phyloP scores from a whole-genome alignment of 53 echinoderm and acorn worm species.

The Antedon mediterranea region DNA sequence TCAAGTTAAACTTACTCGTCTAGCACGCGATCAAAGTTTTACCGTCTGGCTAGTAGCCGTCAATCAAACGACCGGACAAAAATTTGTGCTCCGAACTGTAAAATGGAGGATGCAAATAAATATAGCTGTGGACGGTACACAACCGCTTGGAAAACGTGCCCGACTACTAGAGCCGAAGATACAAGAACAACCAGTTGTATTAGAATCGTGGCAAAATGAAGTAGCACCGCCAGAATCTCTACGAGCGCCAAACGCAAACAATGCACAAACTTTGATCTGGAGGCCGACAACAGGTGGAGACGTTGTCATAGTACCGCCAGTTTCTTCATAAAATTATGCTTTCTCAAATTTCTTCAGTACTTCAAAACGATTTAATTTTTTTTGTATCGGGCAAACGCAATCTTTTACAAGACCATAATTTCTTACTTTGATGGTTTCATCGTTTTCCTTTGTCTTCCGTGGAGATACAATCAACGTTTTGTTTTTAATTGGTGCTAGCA shows the following conservation, averaged over 20 bases:
- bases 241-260: slow-evolving; percentile 90
- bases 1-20: slow-evolving; percentile 68
- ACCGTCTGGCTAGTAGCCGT: slow-evolving; percentile 93
- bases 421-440: neutral
- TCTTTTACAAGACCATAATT: neutral
- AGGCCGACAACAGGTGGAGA: slow-evolving; percentile 66
- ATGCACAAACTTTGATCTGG: slow-evolving; percentile 96
- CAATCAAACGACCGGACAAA: slow-evolving; percentile 87
- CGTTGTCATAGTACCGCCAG: slow-evolving; percentile 88
- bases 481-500: neutral
- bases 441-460: neutral
- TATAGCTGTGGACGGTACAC: slow-evolving; percentile 70
- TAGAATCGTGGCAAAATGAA: slow-evolving; percentile 76
- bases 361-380: neutral
- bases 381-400: neutral
- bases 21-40: slow-evolving; percentile 94
- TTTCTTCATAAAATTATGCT: neutral
- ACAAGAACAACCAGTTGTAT: slow-evolving; percentile 77
- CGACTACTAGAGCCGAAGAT: slow-evolving; percentile 72
- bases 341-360: neutral
- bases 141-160: slow-evolving; percentile 71
- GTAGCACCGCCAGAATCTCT: slow-evolving; percentile 79
- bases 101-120: slow-evolving; percentile 97
- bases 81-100: slow-evolving; percentile 86
- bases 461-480: neutral